phyloP scores from a whole-genome alignment of 2,888 invertebrate genomes.

The Folsomia candida region DNA sequence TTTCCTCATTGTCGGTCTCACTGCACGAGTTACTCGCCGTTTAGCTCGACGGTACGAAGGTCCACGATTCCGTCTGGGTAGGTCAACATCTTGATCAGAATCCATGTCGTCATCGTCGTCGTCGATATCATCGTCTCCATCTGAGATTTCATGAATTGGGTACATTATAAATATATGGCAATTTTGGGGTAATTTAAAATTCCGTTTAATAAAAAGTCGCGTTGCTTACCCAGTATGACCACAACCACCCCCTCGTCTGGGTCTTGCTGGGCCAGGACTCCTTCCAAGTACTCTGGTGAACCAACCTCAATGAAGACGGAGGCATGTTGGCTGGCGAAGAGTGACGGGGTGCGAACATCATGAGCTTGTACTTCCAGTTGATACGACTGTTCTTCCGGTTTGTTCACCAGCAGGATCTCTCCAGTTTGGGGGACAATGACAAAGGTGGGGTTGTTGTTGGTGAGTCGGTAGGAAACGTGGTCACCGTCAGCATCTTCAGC shows the following conservation, averaged over 20 bases:
- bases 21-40: slow-evolving; percentile 79
- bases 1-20: slow-evolving; percentile 89
- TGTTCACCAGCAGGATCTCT: slow-evolving; percentile 77
- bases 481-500: slow-evolving; percentile 91
- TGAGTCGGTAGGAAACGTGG: slow-evolving; percentile 79
- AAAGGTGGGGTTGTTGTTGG: slow-evolving; percentile 74
- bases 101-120: slow-evolving; percentile 42
- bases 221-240: too few relatives aligned
- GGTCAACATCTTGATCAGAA: neutral
- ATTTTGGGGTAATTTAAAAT: too few relatives aligned
- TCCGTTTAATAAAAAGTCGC: too few relatives aligned
- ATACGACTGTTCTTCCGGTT: slow-evolving; percentile 66
- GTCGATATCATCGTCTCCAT: slow-evolving; percentile 56
- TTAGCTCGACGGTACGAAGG: slow-evolving; percentile 38
- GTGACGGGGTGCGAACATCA: slow-evolving; percentile 72
- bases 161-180: too few relatives aligned
- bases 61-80: slow-evolving; percentile 23
- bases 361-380: slow-evolving; percentile 77
- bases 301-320: slow-evolving; percentile 73
- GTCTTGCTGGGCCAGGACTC: slow-evolving; percentile 57
- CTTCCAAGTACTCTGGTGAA: slow-evolving; percentile 52
- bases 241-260: slow-evolving; percentile 48
- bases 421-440: slow-evolving; percentile 92
- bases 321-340: slow-evolving; percentile 68
- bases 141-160: too few relatives aligned